Conservation (phyloP, 1,140 invertebrate genomes). For the Dinoponera quadriceps region DNA sequence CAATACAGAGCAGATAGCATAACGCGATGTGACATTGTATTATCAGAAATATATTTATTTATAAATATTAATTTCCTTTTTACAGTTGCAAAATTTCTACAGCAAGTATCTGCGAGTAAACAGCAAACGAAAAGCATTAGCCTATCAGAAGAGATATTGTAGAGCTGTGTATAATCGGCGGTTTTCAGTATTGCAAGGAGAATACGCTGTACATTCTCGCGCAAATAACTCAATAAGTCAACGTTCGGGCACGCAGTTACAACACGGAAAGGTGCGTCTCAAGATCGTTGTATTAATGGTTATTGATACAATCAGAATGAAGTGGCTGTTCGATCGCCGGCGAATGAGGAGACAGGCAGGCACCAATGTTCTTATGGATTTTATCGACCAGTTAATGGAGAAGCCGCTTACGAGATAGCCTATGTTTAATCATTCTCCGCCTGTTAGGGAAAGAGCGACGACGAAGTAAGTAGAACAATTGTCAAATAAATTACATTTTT, state of each 20-base stretch:
- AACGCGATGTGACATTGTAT: too few species aligned
- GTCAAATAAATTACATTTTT: slow-evolving; percentile 10
- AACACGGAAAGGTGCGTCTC: slow-evolving; percentile 76
- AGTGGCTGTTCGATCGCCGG: slow-evolving; percentile 91
- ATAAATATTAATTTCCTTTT: slow-evolving; percentile 57
- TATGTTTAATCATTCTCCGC: slow-evolving; percentile 72
- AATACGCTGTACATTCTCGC: slow-evolving; percentile 79
- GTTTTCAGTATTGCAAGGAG: slow-evolving; percentile 87
- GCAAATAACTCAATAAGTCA: slow-evolving; percentile 78
- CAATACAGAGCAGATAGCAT: slow-evolving; percentile 8
- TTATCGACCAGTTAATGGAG: slow-evolving; percentile 67
- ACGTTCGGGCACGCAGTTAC: slow-evolving; percentile 64
- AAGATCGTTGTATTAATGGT: slow-evolving; percentile 88
- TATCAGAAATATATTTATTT: too few species aligned
- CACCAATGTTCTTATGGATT: slow-evolving; percentile 81
- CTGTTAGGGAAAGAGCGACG: slow-evolving; percentile 69
- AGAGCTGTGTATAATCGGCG: slow-evolving; percentile 89
- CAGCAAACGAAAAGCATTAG: slow-evolving; percentile 92
- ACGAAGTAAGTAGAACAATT: slow-evolving; percentile 60
- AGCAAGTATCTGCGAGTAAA: slow-evolving; percentile 91
- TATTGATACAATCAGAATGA: slow-evolving; percentile 91
- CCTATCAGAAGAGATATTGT: slow-evolving; percentile 95
- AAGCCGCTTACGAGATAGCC: slow-evolving; percentile 59
- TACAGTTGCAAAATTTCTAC: slow-evolving; percentile 90
- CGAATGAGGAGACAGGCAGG: slow-evolving; percentile 86